Conservation (phyloP, 2,888 invertebrate genomes). For the Trachelus stipa region DNA sequence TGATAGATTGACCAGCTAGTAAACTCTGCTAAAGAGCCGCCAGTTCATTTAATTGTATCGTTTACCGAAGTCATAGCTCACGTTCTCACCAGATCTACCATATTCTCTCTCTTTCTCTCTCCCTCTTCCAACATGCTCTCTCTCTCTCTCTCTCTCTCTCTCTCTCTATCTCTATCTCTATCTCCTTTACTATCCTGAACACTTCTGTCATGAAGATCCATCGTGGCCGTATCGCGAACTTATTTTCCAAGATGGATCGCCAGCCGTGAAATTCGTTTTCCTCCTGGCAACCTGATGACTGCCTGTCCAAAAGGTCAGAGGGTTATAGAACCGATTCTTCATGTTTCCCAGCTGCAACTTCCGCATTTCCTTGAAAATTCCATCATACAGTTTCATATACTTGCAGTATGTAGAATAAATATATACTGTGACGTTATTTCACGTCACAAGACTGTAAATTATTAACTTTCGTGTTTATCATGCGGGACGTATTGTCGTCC, state of each 20-base stretch:
- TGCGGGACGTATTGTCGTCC: too few relatives aligned
- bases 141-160: too few relatives aligned
- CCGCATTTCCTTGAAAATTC: neutral
- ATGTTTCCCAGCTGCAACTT: neutral
- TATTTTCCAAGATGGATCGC: slow-evolving; percentile 8
- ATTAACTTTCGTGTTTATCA: too few relatives aligned
- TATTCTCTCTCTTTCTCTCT: neutral
- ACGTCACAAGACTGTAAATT: too few relatives aligned
- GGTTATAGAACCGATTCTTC: neutral
- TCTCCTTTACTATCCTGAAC: neutral
- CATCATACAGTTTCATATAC: neutral
- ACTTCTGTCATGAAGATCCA: slow-evolving; percentile 6
- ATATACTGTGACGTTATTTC: too few relatives aligned
- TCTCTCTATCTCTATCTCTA: too few relatives aligned
- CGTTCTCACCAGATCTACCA: slow-evolving; percentile 4
- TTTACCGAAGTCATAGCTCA: slow-evolving; percentile 9
- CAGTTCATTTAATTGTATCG: slow-evolving; percentile 10
- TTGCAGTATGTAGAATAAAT: too few relatives aligned
- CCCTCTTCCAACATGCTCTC: too few relatives aligned
- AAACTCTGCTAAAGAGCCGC: slow-evolving; percentile 8
- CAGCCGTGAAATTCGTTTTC: slow-evolving; percentile 1
- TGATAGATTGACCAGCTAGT: slow-evolving; percentile 8
- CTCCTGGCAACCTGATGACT: neutral
- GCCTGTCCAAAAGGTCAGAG: neutral
- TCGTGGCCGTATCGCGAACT: slow-evolving; percentile 5